Base-by-base conservation (phyloP, 2,888 invertebrate species). In the Caenorhabditis sp. region DNA sequence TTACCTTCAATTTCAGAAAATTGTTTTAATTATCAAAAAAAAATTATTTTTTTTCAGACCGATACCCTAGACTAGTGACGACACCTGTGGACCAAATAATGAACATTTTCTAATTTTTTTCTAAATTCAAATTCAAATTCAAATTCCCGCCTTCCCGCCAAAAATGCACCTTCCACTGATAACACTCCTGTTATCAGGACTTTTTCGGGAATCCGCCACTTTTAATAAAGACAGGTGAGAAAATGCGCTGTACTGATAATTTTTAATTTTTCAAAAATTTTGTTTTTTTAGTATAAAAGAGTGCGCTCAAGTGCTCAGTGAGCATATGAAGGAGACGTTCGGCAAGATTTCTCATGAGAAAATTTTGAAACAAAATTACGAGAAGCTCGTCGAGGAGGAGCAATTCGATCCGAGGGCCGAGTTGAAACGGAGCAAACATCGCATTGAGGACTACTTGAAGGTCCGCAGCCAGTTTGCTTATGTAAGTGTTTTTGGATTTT, bases 341-440 rank as follows among this genome's bases (percentile, higher is more conserved):
- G 64, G 71, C 26, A 80, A 83, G 47, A 85, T 86, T 62, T 89
- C 89, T n/a, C 87, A 87, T 53, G 85, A 88, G 56, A 61, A 86
- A 67, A 85, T 88, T 37, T 85, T 90, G n/a, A 72, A 82, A 32
- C 81, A 86, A 78, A 86, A 84, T 55, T 88, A 88, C 76, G 85
- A 84, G 37, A 85, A 82, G 26, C 72, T 84, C 26, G 88, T 91
- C 47, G 87, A 88, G 56, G 84, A 87, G 47, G 90, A 91, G 68
- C 84, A 88, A 40, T 91, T 88, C 77, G 90, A 91, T 71, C 90
- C 91, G 28, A 84, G 87, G 37, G 70, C 74, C 1, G 90, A 91
- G 74, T 70, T 91, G 64, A 86, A 87, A 58, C 32, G 69, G 51
- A 85, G 87, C 55, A 90, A 90, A 64, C 74, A 80, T 53, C 82